These are phyloP conservation scores for Melipona bicolor DNA, from an alignment of 2,888 invertebrate species.

Conservation along the genomic window DNA sequence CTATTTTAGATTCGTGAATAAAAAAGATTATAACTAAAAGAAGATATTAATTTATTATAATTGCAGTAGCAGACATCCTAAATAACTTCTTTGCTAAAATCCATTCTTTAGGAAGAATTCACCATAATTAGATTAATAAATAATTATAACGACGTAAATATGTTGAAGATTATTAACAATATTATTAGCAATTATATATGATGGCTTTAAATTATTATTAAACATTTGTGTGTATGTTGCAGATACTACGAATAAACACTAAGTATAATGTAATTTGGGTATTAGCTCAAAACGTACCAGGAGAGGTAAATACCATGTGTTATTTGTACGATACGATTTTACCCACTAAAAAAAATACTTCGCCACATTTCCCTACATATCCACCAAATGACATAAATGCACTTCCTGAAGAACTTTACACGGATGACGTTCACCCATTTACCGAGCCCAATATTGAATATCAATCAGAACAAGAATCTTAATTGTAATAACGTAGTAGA, in stretches of 20 bases:
- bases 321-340: conserved; percentile 93
- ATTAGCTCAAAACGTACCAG: conserved; percentile 92
- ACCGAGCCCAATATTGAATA: conserved; percentile 89
- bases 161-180: conserved; percentile 6
- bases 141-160: conserved; percentile 14
- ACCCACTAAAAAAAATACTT: conserved; percentile 78
- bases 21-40: neutral
- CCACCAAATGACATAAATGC: conserved; percentile 86
- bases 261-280: conserved; percentile 97
- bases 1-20: neutral
- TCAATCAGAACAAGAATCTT: conserved; percentile 61
- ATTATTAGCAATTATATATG: neutral
- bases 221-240: conserved; percentile 85
- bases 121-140: conserved; percentile 19
- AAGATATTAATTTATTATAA: neutral
- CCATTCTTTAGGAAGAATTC: neutral
- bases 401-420: conserved; percentile 90
- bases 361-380: conserved; percentile 93
- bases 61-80: neutral
- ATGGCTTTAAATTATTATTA: conserved; percentile 7
- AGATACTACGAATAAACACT: conserved; percentile 97
- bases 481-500: conserved; percentile 51
- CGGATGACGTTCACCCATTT: conserved; percentile 91
- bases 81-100: conserved; percentile 7
- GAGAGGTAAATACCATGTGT: conserved; percentile 91